Evolutionary conservation across 2,797 vertebrate species (phyloP), one percentile per base, ranked within the genome.

Genomic region (Sebastes dallii): DNA sequence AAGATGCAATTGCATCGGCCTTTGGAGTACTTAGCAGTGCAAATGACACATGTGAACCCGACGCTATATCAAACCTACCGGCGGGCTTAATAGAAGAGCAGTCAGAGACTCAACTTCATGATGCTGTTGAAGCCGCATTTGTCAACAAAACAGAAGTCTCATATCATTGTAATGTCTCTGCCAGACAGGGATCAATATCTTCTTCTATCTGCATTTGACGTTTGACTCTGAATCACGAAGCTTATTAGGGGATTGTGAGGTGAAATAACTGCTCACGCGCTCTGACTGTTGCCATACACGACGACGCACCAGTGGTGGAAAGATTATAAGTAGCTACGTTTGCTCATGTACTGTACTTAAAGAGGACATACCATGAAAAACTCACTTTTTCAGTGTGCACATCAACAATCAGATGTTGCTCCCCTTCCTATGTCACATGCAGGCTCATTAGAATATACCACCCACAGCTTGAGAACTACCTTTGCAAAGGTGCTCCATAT

Each of bases 31-130:
- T 88, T 73, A 82, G 61, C 56, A 8, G 60, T 12, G 66, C 42
- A 66, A 34, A 72, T 80, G 83, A 83, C 79, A 87, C 79, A 72
- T 78, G 66, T 78, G 81, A 78, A 87, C 80, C 73, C 42, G 1
- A 4, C n/a, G 22, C 62, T 84, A 29, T 75, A 75, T 83, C 80
- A 80, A 79, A 56, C 52, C 72, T n/a, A 82, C 34, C 20, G 18
- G 62, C 5, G 36, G 66, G 80, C 64, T 85, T 64, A 46, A 46
- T 46, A 82, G 20, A 30, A 54, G 13, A 58, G 62, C 22, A 18
- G 66, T 67, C 66, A n/a, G 36, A 82, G 50, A 36, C 70, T 77
- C 50, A 71, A 68, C 78, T 80, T 83, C 56, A 80, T 78, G 75
- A 24, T 52, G 76, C 76, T 25, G 24, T 25, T 7, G 46, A 39